A percentile compares a stretch with the other conserved stretches of the same genome.
Evolutionary conservation across 2,888 invertebrate species (phyloP).

Genomic region (Zonitis immaculata): DNA sequence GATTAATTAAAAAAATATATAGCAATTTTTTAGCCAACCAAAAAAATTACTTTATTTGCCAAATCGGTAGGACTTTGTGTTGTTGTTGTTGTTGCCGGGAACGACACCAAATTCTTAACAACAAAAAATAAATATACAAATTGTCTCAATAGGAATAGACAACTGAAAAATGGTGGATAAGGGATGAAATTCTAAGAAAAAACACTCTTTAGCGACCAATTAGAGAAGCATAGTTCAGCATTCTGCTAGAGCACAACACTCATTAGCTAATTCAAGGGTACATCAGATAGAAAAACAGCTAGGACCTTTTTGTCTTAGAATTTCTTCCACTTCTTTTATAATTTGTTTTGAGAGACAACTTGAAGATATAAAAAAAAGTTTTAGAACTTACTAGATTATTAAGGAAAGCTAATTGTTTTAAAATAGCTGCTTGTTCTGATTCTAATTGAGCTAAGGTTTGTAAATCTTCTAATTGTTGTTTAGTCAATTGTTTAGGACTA

Average conservation of each 20-base stretch:
- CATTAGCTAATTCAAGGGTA: no score
- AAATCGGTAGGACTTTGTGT: constrained; percentile 23
- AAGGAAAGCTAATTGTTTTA: constrained; percentile 45
- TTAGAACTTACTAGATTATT: constrained; percentile 44
- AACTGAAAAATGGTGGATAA: no score
- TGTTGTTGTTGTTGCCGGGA: constrained; percentile 14
- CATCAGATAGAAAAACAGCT: no score
- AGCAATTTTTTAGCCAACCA: neutral
- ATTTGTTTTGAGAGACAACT: no score
- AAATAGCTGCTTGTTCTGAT: constrained; percentile 43
- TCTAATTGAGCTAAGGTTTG: constrained; percentile 42
- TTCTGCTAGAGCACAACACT: no score
- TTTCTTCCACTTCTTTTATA: no score
- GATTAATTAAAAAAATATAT: neutral
- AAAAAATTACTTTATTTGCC: constrained; percentile 28
- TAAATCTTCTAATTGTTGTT: constrained; percentile 44
- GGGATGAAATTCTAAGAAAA: no score
- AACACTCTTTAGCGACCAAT: no score
- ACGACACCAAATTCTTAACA: constrained; percentile 20
- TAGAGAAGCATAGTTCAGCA: no score
- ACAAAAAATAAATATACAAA: constrained; percentile 6
- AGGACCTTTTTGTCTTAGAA: no score
- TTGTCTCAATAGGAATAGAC: no score
- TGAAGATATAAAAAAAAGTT: no score
- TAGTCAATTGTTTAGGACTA: constrained; percentile 38